Evolutionary conservation across 2,797 vertebrate genomes (phyloP).

Genomic region (Epinephelus malabaricus): DNA sequence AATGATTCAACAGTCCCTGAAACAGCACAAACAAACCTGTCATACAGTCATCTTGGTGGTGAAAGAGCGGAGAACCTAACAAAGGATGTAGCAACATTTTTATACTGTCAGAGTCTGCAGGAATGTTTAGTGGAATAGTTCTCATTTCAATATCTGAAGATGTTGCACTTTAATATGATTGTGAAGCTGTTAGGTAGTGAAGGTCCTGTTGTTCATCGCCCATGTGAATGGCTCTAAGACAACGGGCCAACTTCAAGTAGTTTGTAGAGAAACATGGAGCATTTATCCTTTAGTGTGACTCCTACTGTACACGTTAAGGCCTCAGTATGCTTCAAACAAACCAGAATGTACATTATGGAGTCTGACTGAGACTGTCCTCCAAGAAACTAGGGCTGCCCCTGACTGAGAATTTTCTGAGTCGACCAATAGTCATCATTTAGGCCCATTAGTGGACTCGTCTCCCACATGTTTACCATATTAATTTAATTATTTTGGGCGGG

Average conservation of each 20-base stretch:
- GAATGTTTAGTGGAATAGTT: neutral
- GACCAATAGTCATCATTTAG: too few species aligned
- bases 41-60: neutral
- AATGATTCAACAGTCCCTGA: constrained; percentile 1
- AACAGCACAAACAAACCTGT: constrained; percentile 37
- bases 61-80: constrained; percentile 3
- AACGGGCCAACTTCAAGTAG: neutral
- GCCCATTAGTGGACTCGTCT: too few species aligned
- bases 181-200: neutral
- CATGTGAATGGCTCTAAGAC: neutral
- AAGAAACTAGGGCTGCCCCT: neutral
- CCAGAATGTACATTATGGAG: neutral
- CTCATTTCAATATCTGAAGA: constrained; percentile 8
- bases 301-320: neutral
- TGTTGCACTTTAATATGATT: constrained; percentile 52
- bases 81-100: constrained; percentile 62
- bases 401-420: too few species aligned
- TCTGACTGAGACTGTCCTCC: neutral
- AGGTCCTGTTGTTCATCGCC: neutral
- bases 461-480: too few species aligned
- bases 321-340: constrained; percentile 36
- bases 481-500: too few species aligned
- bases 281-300: neutral
- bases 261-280: constrained; percentile 8
- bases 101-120: constrained; percentile 8